Evolutionary conservation across 92 coral and sea anemone genomes (phyloP).

Genomic region (Porites divaricata): DNA sequence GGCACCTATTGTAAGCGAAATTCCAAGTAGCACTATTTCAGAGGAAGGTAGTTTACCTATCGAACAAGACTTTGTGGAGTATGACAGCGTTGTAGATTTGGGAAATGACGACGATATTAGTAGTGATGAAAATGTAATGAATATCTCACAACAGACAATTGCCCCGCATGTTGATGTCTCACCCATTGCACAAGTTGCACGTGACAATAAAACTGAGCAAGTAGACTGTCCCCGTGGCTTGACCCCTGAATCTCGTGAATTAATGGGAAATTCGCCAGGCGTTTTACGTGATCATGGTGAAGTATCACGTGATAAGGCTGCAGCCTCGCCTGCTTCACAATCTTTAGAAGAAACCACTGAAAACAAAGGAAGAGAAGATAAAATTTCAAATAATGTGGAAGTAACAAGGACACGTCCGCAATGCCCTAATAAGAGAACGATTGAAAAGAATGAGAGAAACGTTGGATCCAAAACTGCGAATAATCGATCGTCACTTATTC

Average conservation of each 20-base stretch:
- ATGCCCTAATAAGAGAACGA: neutral
- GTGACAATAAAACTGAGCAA: neutral
- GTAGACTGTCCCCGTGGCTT: neutral
- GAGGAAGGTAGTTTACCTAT: neutral
- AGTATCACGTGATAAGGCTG: neutral
- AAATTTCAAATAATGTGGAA: neutral
- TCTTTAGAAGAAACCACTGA: neutral
- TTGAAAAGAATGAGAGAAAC: conserved; percentile 2
- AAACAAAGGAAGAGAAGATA: neutral
- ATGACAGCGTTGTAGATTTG: neutral
- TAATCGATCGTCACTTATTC: neutral
- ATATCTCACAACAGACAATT: neutral
- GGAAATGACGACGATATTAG: neutral
- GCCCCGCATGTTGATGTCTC: neutral
- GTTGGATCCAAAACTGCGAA: neutral
- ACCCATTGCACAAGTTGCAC: neutral
- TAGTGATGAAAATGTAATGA: neutral
- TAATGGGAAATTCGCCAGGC: neutral
- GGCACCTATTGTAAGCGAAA: neutral
- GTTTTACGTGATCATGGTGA: neutral
- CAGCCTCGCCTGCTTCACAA: neutral
- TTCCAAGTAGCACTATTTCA: neutral
- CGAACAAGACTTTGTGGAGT: neutral
- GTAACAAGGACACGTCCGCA: neutral
- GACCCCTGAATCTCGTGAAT: neutral